Base-by-base conservation (phyloP, 2,797 vertebrate genomes). In the Salmo trutta region DNA sequence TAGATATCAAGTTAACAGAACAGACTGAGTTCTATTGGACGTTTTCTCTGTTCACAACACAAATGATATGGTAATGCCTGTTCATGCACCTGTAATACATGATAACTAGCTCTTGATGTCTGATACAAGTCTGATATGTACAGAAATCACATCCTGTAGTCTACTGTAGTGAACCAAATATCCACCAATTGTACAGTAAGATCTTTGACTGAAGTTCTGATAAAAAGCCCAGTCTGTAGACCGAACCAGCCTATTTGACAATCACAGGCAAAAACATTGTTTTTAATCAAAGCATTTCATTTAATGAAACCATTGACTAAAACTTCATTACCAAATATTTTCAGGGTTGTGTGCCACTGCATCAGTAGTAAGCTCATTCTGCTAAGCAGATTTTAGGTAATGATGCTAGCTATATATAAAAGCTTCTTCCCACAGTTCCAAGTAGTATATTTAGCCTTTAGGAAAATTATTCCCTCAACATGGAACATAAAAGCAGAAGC, bases 401-500 rank as follows among this genome's bases (percentile, higher is more conserved):
- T 56, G 56, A 59, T 59, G n/a, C 56, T n/a, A n/a, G n/a, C 56
- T 59, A n/a, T 19, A 21, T 21, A 21, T 17, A 21, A 21, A 59
- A 59, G n/a, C n/a, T 59, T n/a, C 56, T 59, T 59, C 19, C n/a
- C 56, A 59, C 56, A 59, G 56, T n/a, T 14, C 56, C 7, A 59
- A 21, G 19, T 56, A 56, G n/a, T 59, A 59, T 59, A 59, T 59
- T 21, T 21, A 59, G 56, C 56, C 19, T 59, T 59, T 21, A 3
- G 19, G 5, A 56, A 1, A 17, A 56, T 56, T 5, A 56, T 56
- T 56, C 14, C 17, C 54, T 56, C 19, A 56, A 56, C 17, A 56
- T 56, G 56, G 56, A 59, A 59, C 56, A 59, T 59, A 59, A 59
- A 21, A 59, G 56, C 56, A 59, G 56, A n/a, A 59, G 56, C 56